Evolutionary conservation across 1,140 invertebrate species (phyloP), one percentile per base, ranked within the genome.

Genomic region (Batillaria attramentaria): DNA sequence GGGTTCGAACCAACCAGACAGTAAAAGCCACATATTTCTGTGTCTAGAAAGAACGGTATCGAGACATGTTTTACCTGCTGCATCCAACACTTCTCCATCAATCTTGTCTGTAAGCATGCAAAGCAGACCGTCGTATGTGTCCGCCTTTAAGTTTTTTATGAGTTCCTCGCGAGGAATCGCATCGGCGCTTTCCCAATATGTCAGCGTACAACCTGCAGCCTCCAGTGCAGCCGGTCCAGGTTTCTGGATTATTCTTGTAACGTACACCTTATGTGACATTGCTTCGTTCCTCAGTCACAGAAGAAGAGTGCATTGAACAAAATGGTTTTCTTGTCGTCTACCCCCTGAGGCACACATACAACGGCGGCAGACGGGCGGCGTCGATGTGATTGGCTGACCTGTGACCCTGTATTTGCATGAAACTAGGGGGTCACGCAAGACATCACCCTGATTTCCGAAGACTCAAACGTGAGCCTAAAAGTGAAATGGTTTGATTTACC

Each of bases 41-140:
- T 50, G 46, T 13, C 10, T 50, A 10, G 24, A 50, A 50, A 13
- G 46, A 50, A 10, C 46, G 46, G 10, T 50, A 24, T 10, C 10
- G 10, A 13, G 24, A 10, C 10, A 10, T 50, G 46, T 24, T 50
- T 90, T 85, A 93, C 93, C 93, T 75, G 93, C 93, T 76, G 91
- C 89, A 79, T 95, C 93, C 35, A 97, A 84, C 20, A 97, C 85
- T 84, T 95, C 94, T 8, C 93, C 91, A 88, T 98, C 95, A 87
- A 98, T 96, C 89, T 94, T 95, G 86, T 98, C 96, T 6, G 94
- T 95, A 3, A 98, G 88, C 69, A 95, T 91, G 89, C 97, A 98
- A 84, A 94, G 96, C 1, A 98, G 87, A 0, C 92, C 97, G 88
- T 95, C 93, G 37, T 94, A 94, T 72, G 95, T 94, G 66, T 89